Evolutionary conservation across 2,797 vertebrate genomes (phyloP).

Genomic region (Labeo calbasu): DNA sequence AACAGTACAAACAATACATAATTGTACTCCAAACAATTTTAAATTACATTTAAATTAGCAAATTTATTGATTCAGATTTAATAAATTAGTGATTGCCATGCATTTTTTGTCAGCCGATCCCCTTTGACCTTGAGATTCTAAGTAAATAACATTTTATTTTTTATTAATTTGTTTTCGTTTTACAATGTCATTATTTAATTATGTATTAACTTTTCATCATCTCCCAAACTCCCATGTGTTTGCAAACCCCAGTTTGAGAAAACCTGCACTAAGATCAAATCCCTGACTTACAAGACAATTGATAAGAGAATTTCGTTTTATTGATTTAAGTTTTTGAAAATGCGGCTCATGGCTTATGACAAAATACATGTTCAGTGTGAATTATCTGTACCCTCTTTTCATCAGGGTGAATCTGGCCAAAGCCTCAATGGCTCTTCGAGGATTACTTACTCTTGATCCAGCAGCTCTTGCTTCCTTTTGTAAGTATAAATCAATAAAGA

Average conservation of each 20-base stretch:
- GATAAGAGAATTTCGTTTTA: background rate
- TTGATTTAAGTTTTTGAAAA: background rate
- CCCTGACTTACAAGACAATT: background rate
- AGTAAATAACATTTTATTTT: background rate
- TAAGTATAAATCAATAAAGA: constrained; percentile 74
- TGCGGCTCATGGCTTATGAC: background rate
- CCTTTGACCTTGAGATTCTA: background rate
- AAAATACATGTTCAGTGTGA: background rate
- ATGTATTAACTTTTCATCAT: background rate
- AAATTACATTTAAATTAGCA: too few species aligned
- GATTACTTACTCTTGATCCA: constrained; percentile 88
- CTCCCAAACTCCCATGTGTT: background rate
- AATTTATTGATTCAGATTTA: background rate
- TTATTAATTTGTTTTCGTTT: background rate
- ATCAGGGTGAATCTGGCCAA: constrained; percentile 90
- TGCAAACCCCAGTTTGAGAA: background rate
- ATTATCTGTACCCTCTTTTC: background rate
- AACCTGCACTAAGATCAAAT: background rate
- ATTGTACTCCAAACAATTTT: too few species aligned
- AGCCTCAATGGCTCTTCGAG: constrained; percentile 85
- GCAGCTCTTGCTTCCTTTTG: constrained; percentile 90
- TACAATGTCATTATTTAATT: background rate
- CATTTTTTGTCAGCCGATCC: background rate
- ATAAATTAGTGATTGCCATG: background rate
- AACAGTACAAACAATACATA: background rate